Base-by-base conservation (phyloP, 2,888 invertebrate species). In the Deilephila elpenor region DNA sequence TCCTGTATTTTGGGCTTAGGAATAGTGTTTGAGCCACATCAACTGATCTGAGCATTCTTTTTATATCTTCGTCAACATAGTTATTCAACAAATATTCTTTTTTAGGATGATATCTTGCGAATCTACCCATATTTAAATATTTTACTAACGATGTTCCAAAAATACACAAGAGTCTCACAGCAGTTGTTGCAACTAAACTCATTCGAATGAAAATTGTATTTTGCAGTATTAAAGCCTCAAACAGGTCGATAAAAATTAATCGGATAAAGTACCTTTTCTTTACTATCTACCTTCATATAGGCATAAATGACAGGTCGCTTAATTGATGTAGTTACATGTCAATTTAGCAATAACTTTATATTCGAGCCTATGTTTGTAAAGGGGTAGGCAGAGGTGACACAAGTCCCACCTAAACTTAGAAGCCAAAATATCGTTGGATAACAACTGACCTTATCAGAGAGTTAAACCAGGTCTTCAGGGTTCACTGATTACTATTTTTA, bases 61-160 rank as follows among this genome's bases (percentile, higher is more conserved):
- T 77, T 7, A 80, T 59, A 61, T 79, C 77, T 74, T 76, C 34
- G 20, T 79, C 79, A 0, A 81, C n/a, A 1, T 11, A 32, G 53
- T 78, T 75, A 17, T 71, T 59, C 3, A 73, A 32, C 25, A 75
- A 51, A 64, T 74, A 25, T 70, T 75, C 73, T 44, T 44, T 7
- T 25, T 5, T n/a, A 4, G 6, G 44, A 44, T 44, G 14, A 11
- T 44, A 3, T 11, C 11, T 44, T 44, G 44, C 44, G 14, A 44
- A 44, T 11, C 11, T 14, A 44, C 11, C 44, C 44, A 44, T 44
- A 11, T 1, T 44, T 44, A 44, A 1, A 3, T 14, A 14, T 44
- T 44, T 44, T 11, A 44, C 3, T 44, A 11, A 44, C 11, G 44
- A 1, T 44, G 14, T 14, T 44, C 11, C 44, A 5, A 32, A 32